Evolutionary conservation across 2,113 vertebrate species (phyloP).

Genomic region (Collichthys lucidus): DNA sequence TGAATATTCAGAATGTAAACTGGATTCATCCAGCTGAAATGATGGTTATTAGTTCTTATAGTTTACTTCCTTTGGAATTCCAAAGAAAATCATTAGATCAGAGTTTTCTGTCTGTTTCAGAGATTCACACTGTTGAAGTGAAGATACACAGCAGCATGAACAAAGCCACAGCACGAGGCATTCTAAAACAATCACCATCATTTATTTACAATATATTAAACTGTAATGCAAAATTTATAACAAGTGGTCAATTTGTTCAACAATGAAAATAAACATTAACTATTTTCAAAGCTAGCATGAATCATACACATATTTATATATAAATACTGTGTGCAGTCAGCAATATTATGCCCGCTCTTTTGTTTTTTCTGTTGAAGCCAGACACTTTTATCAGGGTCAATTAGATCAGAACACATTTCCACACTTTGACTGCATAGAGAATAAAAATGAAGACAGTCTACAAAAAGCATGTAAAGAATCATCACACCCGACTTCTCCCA

Average conservation of each 20-base stretch:
- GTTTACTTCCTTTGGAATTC: background rate
- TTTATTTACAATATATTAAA: conserved; percentile 90
- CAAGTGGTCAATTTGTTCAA: conserved; percentile 84
- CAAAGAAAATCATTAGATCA: background rate
- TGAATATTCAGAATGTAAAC: background rate
- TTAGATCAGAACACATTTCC: conserved; percentile 57
- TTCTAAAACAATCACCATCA: conserved; percentile 81
- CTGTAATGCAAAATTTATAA: conserved; percentile 84
- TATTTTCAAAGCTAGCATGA: conserved; percentile 81
- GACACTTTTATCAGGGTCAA: conserved; percentile 36
- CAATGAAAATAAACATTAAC: conserved; percentile 83
- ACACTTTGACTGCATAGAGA: conserved; percentile 80
- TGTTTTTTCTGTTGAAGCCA: conserved; percentile 46
- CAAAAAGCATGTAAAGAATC: conserved; percentile 66
- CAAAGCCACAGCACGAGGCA: conserved; percentile 37
- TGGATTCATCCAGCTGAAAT: background rate
- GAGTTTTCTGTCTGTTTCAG: background rate
- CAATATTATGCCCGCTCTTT: conserved; percentile 50
- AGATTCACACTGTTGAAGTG: background rate
- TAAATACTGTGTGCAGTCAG: conserved; percentile 81
- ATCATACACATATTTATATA: conserved; percentile 81
- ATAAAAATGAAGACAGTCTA: conserved; percentile 61
- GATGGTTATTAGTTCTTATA: background rate
- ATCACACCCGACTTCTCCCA: conserved; percentile 47
- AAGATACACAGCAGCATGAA: conserved; percentile 15